A percentile compares a stretch with the other conserved stretches of the same genome.
Conservation (phyloP, 2,113 vertebrate species). For the Pterocles orientalis region DNA sequence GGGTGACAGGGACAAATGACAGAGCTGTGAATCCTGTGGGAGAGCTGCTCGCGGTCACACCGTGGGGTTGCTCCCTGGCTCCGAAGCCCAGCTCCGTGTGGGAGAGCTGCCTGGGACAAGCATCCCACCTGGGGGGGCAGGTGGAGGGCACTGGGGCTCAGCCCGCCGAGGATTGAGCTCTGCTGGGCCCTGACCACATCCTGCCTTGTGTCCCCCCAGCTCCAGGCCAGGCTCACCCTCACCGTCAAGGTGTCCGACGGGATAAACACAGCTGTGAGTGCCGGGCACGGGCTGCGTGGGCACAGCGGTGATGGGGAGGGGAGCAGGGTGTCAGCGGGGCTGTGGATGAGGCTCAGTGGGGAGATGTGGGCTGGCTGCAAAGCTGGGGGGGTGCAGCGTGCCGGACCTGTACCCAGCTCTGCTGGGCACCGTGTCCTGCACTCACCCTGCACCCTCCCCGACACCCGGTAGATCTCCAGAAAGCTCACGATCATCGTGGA, state of each 20-base stretch:
- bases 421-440: neutral
- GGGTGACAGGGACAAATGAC: neutral
- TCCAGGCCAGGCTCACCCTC: neutral
- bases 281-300: neutral
- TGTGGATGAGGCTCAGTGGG: rapidly evolving
- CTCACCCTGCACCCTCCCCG: neutral
- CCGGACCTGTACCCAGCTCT: neutral
- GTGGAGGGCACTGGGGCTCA: neutral
- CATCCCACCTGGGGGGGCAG: neutral
- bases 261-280: neutral
- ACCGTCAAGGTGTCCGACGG: rapidly evolving
- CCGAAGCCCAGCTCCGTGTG: rapidly evolving
- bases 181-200: neutral
- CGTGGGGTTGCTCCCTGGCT: neutral
- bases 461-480: neutral
- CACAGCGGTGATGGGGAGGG: neutral
- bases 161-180: neutral
- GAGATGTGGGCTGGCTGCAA: neutral
- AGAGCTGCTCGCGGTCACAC: neutral
- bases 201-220: slow-evolving; percentile 4
- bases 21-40: neutral
- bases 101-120: neutral
- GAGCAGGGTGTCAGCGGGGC: neutral
- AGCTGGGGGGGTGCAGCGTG: too few relatives aligned
- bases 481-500: slow-evolving; percentile 18